Base-by-base conservation (phyloP, 2,797 vertebrate genomes). In the Percopsis omiscomaycus region DNA sequence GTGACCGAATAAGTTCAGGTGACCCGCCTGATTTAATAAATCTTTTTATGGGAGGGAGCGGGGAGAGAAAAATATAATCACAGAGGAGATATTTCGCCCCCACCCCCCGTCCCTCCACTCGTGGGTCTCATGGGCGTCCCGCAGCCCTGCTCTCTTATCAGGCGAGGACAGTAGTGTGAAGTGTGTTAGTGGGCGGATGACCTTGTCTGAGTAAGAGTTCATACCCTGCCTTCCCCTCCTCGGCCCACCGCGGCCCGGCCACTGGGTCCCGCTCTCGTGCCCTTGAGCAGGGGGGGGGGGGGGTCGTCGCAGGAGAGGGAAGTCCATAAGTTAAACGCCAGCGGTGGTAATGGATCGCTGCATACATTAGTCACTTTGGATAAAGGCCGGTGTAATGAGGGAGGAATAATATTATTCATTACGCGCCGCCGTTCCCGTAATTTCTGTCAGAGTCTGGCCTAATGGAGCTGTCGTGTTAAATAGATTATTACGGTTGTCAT, bases 71-170 rank as follows among this genome's bases (percentile, higher is more conserved):
- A 60, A 79, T 71, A 80, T 77, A 79, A 80, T 80, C 76, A 59
- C 68, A 77, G 71, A 59, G 44, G 54, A 62, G 52, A 57, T 49
- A 66, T 60, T 61, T 50, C 55, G 54, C 48, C 9, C 29, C 61
- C 51, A 78, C 61, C 54, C 65, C 59, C 74, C 48, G 10, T 3
- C 48, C 14, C 48, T 14, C 5, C n/a, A 50, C 48, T 45, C 44
- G 22, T 73, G 70, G 69, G 61, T 77, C 71, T 79, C 64, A 64
- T 70, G 75, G 74, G 64, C 67, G 46, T 73, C 81, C 68, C 53
- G 22, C 66, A 59, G 69, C 55, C 60, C 59, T 42, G 46, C 64
- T 53, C 59, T 55, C 80, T 92, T 92, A 92, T 92, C 90, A 48
- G 77, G 45, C 69, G 52, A 10, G 60, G 77, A 70, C 89, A 89